Base-by-base conservation (phyloP, 2,888 invertebrate species). In the Camptogramma bilineatum region DNA sequence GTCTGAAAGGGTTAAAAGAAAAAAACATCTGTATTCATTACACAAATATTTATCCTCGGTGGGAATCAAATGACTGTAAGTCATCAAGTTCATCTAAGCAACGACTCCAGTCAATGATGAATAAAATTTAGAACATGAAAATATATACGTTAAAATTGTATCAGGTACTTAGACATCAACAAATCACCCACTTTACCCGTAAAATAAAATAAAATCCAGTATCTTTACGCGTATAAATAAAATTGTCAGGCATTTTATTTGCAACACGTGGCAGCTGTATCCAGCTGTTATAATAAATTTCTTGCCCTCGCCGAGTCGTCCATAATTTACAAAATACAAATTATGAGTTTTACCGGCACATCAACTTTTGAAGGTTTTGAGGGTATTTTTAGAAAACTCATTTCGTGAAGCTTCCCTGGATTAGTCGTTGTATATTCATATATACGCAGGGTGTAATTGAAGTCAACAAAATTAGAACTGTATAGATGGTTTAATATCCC, bases 221-320 rank as follows among this genome's bases (percentile, higher is more conserved):
- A 28, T 28, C 28, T 28, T 28, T 28, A 28, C 7, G 2, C 28
- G 28, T 28, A 39, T 39, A 39, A 39, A 39, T 39, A 39, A 65
- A 66, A 66, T 62, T 59, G 52, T 18, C 42, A 42, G 16, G 42
- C 31, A 58, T 62, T 66, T 66, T 62, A 66, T 66, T 66, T 54
- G n/a, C 54, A 61, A 61, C 57, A 67, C 54, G 53, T 58, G 60
- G 24, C 51, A 58, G 19, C 50, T 19, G 44, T 51, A 19, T 54
- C 17, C 60, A 66, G 58, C 46, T 66, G 65, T 58, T 65, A 55
- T 57, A 66, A 62, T 66, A 62, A 54, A 62, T 62, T 61, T 61
- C 52, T 51, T 47, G 65, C 34, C 50, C 48, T 19, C 31, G 18
- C 28, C 47, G 53, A 28, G 48, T n/a, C 52, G 10, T 58, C 39